Base-by-base conservation (phyloP, 2,888 invertebrate species). In the Alviniconcha strummeri region DNA sequence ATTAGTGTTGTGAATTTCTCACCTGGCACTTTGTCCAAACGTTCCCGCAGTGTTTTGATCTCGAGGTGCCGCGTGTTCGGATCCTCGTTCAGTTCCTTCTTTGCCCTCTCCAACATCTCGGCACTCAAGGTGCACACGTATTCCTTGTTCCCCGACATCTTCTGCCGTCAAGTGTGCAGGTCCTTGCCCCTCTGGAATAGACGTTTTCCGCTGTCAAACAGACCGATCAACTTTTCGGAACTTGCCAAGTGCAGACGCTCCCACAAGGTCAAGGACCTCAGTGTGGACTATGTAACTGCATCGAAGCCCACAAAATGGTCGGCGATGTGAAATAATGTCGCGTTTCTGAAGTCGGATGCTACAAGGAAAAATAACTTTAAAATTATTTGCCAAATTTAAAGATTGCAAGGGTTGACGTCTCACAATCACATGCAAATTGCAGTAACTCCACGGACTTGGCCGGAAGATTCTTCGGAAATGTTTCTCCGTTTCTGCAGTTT, bases 71-170 rank as follows among this genome's bases (percentile, higher is more conserved):
- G 86, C 91, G 93, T 93, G 85, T 93, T 89, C 19, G 92, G 90
- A 82, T 94, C 93, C 87, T 94, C 94, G 83, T 92, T 93, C 81
- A 94, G 86, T 82, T 94, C 94, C 13, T 87, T 84, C 83, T 90
- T 88, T 1, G 93, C 93, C 84, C 92, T 92, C 67, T 89, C 54
- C 60, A 84, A n/a, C 7, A 81, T 56, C 71, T 78, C 78, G 15
- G 79, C 82, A 15, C 74, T 77, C 19, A 86, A 55, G 7, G 83
- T 80, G 55, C 84, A 84, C 13, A 52, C 72, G 52, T 84, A 86
- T 19, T n/a, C 36, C 36, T 36, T 36, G 36, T 15, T 17, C n/a
- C 52, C 52, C 52, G 54, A 36, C 52, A 75, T 52, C 7, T 5
- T 36, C 6, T 54, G 74, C 13, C 60, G 60, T 13, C 13, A 8